Conservation (phyloP, 1,140 invertebrate genomes). For the Bombus waltoni region DNA sequence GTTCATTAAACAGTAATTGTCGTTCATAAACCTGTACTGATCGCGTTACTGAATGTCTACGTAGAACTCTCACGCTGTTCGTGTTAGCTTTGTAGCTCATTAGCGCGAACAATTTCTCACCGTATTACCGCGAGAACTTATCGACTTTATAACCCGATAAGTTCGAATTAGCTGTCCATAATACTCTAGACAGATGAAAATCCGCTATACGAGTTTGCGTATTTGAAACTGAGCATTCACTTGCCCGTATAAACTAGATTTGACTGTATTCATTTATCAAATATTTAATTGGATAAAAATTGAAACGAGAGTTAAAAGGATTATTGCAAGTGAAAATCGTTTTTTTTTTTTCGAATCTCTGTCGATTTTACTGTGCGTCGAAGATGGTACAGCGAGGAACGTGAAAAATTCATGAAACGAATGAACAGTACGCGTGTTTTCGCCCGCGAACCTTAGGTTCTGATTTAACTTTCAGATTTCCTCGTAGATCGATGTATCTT, state of each 20-base stretch:
- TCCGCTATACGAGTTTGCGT: background rate
- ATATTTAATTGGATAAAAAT: background rate
- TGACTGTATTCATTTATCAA: background rate
- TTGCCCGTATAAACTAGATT: background rate
- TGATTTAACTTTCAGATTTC: slow-evolving; percentile 67
- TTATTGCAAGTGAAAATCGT: background rate
- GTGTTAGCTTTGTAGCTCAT: background rate
- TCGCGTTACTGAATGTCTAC: background rate
- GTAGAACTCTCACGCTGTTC: background rate
- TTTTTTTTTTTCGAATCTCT: slow-evolving; percentile 30
- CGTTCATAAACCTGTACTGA: background rate
- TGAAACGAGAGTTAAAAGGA: background rate
- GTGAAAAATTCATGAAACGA: slow-evolving; percentile 85
- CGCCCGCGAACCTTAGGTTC: slow-evolving; percentile 11
- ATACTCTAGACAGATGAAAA: background rate
- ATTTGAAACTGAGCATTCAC: background rate
- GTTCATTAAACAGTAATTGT: background rate
- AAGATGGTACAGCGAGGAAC: slow-evolving; percentile 54
- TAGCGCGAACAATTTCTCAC: slow-evolving; percentile 1
- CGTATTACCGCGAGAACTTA: slow-evolving; percentile 29
- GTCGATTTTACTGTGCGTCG: background rate
- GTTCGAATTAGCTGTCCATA: slow-evolving; percentile 20
- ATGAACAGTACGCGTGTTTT: slow-evolving; percentile 55
- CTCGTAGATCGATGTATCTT: background rate
- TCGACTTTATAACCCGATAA: slow-evolving; percentile 7